A percentile compares a stretch with the other conserved stretches of the same genome.
Evolutionary conservation across 2,797 vertebrate species (phyloP).

Genomic region (Acanthurus tractus): DNA sequence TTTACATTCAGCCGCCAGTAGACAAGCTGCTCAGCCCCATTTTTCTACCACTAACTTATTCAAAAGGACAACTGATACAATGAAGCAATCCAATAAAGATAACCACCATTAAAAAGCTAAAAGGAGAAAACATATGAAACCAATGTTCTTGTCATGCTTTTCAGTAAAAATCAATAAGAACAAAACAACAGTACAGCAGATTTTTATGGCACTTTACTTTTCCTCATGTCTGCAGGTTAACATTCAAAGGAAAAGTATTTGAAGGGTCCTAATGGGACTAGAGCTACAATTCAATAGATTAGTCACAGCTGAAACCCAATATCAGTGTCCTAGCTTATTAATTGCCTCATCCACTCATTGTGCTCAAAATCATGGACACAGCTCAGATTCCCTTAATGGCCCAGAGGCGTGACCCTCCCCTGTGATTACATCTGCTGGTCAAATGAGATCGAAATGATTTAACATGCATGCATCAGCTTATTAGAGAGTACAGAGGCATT

Average conservation of each 20-base stretch:
- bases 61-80: slow-evolving; percentile 20
- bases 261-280: slow-evolving; percentile 18
- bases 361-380: slow-evolving; percentile 16
- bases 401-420: slow-evolving; percentile 31
- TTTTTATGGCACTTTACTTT: slow-evolving; percentile 66
- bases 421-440: slow-evolving; percentile 33
- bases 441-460: slow-evolving; percentile 42
- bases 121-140: slow-evolving; percentile 6
- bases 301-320: slow-evolving; percentile 56
- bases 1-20: slow-evolving; percentile 72
- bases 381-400: slow-evolving; percentile 39
- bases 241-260: slow-evolving; percentile 71
- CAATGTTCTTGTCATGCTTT: slow-evolving; percentile 44
- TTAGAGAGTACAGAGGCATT: slow-evolving; percentile 51
- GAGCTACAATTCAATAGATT: slow-evolving; percentile 39
- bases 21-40: slow-evolving; percentile 22
- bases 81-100: slow-evolving; percentile 25
- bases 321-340: slow-evolving; percentile 32
- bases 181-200: slow-evolving; percentile 5
- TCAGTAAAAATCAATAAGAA: slow-evolving; percentile 14
- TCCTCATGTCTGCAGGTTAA: slow-evolving; percentile 63
- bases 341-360: slow-evolving; percentile 2
- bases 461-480: slow-evolving; percentile 64
- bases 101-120: slow-evolving; percentile 26
- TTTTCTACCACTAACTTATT: not conserved